Evolutionary conservation across 2,113 vertebrate genomes (phyloP).

Genomic region (Triplophysa rosa): DNA sequence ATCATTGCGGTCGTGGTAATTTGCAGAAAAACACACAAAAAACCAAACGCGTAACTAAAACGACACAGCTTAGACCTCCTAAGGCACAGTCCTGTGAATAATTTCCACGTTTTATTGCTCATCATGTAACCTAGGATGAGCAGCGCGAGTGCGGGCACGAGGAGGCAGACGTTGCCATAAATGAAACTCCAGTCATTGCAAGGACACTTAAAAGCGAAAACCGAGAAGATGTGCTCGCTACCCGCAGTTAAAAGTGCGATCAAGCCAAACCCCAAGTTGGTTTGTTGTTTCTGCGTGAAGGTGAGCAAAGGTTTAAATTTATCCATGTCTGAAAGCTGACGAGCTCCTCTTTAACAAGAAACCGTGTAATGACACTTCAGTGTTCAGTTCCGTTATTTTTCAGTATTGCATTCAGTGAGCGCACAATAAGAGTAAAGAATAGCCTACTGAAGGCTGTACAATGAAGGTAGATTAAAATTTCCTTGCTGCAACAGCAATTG

Average conservation of each 20-base stretch:
- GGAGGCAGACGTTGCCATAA: conserved; percentile 77
- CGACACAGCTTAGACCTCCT: accelerated
- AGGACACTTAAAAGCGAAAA: conserved; percentile 75
- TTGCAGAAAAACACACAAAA: not conserved
- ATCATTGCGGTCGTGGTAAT: conserved; percentile 54
- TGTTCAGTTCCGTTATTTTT: conserved; percentile 9
- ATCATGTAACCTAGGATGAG: conserved; percentile 71
- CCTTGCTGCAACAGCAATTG: no score
- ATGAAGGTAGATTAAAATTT: no score
- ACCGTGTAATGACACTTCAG: not conserved
- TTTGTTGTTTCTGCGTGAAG: conserved; percentile 60
- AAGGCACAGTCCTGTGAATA: conserved; percentile 70
- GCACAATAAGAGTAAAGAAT: not conserved
- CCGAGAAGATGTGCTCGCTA: conserved; percentile 74
- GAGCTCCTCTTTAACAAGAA: not conserved
- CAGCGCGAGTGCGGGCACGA: conserved; percentile 77
- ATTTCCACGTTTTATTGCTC: conserved; percentile 63
- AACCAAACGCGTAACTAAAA: accelerated
- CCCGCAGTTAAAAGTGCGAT: conserved; percentile 74
- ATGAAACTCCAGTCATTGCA: conserved; percentile 70
- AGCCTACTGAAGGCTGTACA: not conserved
- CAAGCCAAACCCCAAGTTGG: conserved; percentile 61
- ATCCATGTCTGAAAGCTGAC: conserved; percentile 65
- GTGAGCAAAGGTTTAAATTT: conserved; percentile 56
- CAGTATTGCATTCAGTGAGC: not conserved